phyloP scores from a whole-genome alignment of 64 coral and sea anemone species.

The Exaiptasia diaphana region DNA sequence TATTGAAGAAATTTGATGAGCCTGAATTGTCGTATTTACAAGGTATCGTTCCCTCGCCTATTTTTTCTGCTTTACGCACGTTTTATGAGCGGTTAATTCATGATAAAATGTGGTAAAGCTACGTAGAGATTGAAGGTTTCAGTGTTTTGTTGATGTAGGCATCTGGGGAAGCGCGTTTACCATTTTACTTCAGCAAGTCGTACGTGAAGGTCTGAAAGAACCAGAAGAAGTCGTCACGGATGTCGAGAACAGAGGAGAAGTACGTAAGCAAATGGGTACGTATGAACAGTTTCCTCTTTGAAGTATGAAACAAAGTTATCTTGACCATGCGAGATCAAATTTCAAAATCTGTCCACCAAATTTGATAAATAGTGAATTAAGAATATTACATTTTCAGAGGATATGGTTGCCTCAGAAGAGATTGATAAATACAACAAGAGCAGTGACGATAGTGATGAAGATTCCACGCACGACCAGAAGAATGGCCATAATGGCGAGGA shows the following conservation, averaged over 20 bases:
- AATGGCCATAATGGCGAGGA: neutral
- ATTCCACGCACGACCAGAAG: neutral
- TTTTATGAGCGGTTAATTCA: too few relatives aligned
- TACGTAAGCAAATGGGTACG: conserved; percentile 42
- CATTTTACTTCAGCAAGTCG: conserved; percentile 60
- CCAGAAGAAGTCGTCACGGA: neutral
- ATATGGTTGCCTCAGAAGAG: conserved; percentile 50
- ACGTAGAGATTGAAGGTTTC: too few relatives aligned
- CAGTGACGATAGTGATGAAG: conserved; percentile 25
- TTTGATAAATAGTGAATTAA: neutral
- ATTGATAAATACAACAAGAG: neutral
- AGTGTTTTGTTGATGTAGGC: conserved; percentile 16
- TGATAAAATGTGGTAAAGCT: too few relatives aligned
- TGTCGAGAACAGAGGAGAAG: conserved; percentile 10
- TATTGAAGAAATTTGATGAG: conserved; percentile 51
- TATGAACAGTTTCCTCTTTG: too few relatives aligned
- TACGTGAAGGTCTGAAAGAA: conserved; percentile 14
- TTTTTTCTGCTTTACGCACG: neutral
- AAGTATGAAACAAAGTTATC: neutral
- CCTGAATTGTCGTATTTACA: conserved; percentile 49
- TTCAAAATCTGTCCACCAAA: neutral
- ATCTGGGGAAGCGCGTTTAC: conserved; percentile 88
- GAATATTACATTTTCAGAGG: conserved; percentile 2
- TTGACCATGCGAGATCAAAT: neutral
- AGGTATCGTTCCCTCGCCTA: too few relatives aligned